Evolutionary conservation across 2,888 invertebrate species (phyloP).

Genomic region (Trimorus sp.): DNA sequence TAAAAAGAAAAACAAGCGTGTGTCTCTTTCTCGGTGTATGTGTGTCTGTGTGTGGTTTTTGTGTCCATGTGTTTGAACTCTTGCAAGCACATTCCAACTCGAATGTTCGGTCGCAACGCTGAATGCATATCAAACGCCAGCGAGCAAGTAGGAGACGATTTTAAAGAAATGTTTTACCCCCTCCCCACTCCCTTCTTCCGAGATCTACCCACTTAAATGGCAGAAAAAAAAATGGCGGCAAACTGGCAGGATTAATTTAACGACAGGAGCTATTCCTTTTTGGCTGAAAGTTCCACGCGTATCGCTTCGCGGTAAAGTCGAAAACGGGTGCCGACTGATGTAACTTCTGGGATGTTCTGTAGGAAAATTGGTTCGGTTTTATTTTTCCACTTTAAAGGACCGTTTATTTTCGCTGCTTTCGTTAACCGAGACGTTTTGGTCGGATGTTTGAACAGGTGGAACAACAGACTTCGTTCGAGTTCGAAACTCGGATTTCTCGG

Average conservation of each 20-base stretch:
- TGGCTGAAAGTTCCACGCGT: too few relatives aligned
- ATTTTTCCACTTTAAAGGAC: neutral
- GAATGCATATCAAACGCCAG: slow-evolving; percentile 63
- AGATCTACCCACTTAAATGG: neutral
- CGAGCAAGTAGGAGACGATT: slow-evolving; percentile 48
- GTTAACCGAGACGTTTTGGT: neutral
- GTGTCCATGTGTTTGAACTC: slow-evolving; percentile 42
- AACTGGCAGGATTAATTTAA: too few relatives aligned
- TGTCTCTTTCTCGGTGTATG: slow-evolving; percentile 20
- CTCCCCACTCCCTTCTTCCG: slow-evolving; percentile 32
- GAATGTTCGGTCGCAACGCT: slow-evolving; percentile 42
- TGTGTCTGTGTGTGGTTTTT: slow-evolving; percentile 9
- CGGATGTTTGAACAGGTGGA: slow-evolving; percentile 20
- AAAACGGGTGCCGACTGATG: too few relatives aligned
- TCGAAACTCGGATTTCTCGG: neutral
- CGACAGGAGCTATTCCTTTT: too few relatives aligned
- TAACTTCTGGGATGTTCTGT: too few relatives aligned
- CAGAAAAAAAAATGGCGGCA: too few relatives aligned
- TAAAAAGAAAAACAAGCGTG: slow-evolving; percentile 58
- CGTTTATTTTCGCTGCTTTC: slow-evolving; percentile 2
- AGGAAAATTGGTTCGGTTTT: too few relatives aligned
- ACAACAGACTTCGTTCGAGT: neutral
- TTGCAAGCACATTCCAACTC: slow-evolving; percentile 63
- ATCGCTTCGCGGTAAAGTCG: too few relatives aligned
- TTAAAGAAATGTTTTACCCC: slow-evolving; percentile 43